These are phyloP conservation scores for Gulo gulo DNA, from an alignment of 2,113 vertebrate genomes.

Conservation along the genomic window DNA sequence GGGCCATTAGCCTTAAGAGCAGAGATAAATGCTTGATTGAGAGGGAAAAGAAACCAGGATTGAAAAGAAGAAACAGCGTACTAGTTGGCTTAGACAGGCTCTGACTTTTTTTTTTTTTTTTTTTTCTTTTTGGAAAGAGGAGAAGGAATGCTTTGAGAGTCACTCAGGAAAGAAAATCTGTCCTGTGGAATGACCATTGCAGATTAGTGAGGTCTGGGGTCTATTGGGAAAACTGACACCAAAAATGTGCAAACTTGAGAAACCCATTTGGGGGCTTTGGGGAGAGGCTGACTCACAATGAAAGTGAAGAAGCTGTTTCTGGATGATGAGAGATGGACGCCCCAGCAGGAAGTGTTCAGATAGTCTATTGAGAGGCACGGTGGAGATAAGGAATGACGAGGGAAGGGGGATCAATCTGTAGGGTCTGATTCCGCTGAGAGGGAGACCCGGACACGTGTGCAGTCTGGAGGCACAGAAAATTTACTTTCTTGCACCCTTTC, in stretches of 20 bases:
- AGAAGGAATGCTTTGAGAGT: neutral
- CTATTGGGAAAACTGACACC: neutral
- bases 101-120: neutral
- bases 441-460: neutral
- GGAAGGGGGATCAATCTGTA: neutral
- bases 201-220: neutral
- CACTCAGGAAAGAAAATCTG: neutral
- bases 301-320: neutral
- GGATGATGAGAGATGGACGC: neutral
- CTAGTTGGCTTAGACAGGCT: neutral
- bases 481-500: neutral
- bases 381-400: neutral
- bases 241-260: neutral
- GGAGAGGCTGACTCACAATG: neutral
- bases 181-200: no score
- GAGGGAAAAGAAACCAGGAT: neutral
- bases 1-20: neutral
- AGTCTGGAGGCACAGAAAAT: neutral
- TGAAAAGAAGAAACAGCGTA: neutral
- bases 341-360: neutral
- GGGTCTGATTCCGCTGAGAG: neutral
- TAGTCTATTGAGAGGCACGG: neutral
- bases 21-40: neutral
- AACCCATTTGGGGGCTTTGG: neutral
- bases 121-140: no score